Base-by-base conservation (phyloP, 1,140 invertebrate genomes). In the Drosophila tristis region DNA sequence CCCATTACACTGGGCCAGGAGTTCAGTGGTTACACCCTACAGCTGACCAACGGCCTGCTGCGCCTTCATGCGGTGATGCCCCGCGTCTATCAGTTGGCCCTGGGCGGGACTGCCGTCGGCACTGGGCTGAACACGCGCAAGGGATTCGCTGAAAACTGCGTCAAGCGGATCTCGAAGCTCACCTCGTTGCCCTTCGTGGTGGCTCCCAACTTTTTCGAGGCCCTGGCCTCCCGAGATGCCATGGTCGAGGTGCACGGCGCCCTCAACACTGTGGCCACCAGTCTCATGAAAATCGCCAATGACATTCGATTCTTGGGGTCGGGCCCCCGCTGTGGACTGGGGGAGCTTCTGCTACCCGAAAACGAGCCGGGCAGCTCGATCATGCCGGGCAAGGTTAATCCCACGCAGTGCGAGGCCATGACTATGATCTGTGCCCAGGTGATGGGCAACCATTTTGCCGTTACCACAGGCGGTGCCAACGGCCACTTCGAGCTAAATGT, bases 371-470 rank as follows among this genome's bases (percentile, higher is more conserved):
- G 99, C 9, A 98, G 97, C 82, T 98, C 98, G 7, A 99, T 99
- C 74, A 99, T 99, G 99, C 99, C 99, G 47, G 98, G 98, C 26
- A 99, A 99, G 93, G 98, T 99, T 4, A 99, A 99, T 93, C 99
- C 99, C 42, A 99, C 99, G 0, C 99, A 99, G 91, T 99, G 98
- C 92, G 99, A 99, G 93, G 96, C 98, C 0, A 93, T 99, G n/a
- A 99, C 99, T 0, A 99, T 99, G 99, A 96, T 99, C 1, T 97
- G 97, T 47, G 97, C 98, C 31, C 99, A 99, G 93, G 98, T 99
- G n/a, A 99, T 99, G 96, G 98, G 98, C 26, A 99, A 99, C 93
- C 97, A 99, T 91, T 97, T 99, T 7, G 98, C 99, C 0, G 96
- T 97, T 7, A 96, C 96, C 2, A 91, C 99, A 29, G 98, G 98